Evolutionary conservation across 2,113 vertebrate species (phyloP).

Genomic region (Clarias macrocephalus): DNA sequence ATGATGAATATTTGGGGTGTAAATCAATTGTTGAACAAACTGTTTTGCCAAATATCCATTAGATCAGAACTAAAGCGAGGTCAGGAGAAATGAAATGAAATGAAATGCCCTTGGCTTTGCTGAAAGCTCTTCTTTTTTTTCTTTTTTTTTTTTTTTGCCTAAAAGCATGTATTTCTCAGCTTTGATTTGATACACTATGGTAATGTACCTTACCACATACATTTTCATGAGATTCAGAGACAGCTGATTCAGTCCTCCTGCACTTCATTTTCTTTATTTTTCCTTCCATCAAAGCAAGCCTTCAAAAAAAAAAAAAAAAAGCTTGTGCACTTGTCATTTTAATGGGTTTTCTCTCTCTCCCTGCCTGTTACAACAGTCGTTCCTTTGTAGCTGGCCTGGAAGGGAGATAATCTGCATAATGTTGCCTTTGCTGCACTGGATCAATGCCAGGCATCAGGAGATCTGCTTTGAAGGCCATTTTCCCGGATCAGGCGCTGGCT

Average conservation of each 20-base stretch:
- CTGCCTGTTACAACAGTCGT: constrained; percentile 49
- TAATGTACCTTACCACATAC: constrained; percentile 19
- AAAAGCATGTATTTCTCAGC: constrained; percentile 16
- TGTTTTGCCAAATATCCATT: constrained; percentile 28
- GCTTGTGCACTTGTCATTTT: constrained; percentile 42
- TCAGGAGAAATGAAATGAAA: constrained; percentile 27
- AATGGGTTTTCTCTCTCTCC: constrained; percentile 46
- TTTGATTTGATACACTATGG: constrained; percentile 36
- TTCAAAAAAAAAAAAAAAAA: constrained; percentile 28
- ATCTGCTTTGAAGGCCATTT: constrained; percentile 51
- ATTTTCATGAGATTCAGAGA: constrained; percentile 42
- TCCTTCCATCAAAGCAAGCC: constrained; percentile 44
- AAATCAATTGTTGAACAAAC: constrained; percentile 38
- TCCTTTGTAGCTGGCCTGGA: constrained; percentile 53
- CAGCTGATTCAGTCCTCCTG: constrained; percentile 27
- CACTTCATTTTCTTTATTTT: constrained; percentile 35
- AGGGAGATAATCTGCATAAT: constrained; percentile 56
- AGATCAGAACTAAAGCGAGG: constrained; percentile 30
- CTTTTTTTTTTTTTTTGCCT: not conserved
- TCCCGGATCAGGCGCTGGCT: constrained; percentile 47
- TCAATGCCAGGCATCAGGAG: constrained; percentile 53
- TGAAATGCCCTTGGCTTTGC: constrained; percentile 22
- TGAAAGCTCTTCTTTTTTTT: constrained; percentile 10
- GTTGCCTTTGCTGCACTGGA: constrained; percentile 41
- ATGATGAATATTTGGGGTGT: constrained; percentile 35